phyloP scores from a whole-genome alignment of 2,113 vertebrate genomes.

The Podarcis muralis region DNA sequence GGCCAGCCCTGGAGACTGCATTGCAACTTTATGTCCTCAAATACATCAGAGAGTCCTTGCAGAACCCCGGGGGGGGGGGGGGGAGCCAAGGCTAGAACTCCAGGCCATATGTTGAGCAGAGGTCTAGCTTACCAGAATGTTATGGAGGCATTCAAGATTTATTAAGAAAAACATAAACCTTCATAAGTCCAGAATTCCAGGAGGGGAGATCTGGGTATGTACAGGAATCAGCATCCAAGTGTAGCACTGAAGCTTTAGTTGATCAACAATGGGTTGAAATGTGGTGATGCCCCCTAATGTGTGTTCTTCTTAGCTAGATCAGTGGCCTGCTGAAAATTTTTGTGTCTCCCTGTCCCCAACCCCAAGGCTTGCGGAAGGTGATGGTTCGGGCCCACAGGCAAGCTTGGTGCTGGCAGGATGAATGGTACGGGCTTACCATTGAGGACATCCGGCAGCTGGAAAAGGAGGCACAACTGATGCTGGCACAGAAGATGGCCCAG shows the following conservation, averaged over 20 bases:
- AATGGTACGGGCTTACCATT: constrained; percentile 96
- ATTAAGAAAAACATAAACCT: not conserved
- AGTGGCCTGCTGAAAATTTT: rapidly evolving
- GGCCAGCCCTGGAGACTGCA: too few species aligned
- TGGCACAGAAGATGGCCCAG: constrained; percentile 94
- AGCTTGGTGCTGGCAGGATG: constrained; percentile 99
- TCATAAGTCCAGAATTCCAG: too few species aligned
- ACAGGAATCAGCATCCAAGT: not conserved
- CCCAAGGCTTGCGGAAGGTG: constrained; percentile 90
- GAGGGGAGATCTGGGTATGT: not conserved
- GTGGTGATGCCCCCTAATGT: too few species aligned
- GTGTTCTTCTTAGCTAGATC: not conserved
- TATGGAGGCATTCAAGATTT: not conserved
- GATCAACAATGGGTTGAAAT: not conserved
- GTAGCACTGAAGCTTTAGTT: too few species aligned
- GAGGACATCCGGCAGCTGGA: constrained; percentile 96
- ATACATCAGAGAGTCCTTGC: too few species aligned
- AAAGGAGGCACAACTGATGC: constrained; percentile 92
- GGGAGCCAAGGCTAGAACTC: not conserved
- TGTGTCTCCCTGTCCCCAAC: too few species aligned
- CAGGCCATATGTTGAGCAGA: not conserved
- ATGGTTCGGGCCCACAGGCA: constrained; percentile 97
- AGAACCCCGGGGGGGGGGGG: not conserved
- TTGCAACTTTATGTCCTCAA: not conserved
- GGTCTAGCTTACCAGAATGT: not conserved